A percentile compares a stretch with the other conserved stretches of the same genome.
These are phyloP conservation scores for Meteorus colon DNA, from an alignment of 2,888 invertebrate genomes.

Conservation along the genomic window DNA sequence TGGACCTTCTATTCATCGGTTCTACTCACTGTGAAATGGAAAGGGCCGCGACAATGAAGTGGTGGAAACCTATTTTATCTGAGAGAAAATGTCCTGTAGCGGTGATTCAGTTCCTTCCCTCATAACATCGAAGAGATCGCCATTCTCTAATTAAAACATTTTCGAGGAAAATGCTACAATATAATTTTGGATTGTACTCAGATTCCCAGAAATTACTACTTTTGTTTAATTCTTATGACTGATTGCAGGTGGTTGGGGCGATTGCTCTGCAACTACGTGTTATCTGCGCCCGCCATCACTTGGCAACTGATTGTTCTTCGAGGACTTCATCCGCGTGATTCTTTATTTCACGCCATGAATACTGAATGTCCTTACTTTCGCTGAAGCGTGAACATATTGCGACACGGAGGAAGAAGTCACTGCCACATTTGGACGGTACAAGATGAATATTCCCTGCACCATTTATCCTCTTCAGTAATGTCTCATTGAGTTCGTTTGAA, in stretches of 20 bases:
- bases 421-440: conserved; percentile 91
- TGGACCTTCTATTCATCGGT: too few relatives aligned
- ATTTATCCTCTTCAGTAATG: conserved; percentile 87
- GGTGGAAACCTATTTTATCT: too few relatives aligned
- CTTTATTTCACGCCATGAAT: conserved; percentile 91
- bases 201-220: not conserved
- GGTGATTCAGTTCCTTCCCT: too few relatives aligned
- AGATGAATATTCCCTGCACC: conserved; percentile 93
- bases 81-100: too few relatives aligned
- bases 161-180: not conserved
- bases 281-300: conserved; percentile 72
- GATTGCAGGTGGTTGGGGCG: conserved; percentile 68
- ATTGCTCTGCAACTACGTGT: conserved; percentile 66
- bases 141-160: not conserved
- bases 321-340: conserved; percentile 83
- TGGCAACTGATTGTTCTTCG: conserved; percentile 68
- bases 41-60: too few relatives aligned
- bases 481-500: conserved; percentile 87
- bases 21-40: too few relatives aligned
- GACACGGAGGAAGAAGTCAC: conserved; percentile 89
- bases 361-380: conserved; percentile 86
- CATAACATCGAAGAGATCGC: too few relatives aligned
- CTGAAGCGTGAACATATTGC: conserved; percentile 92
- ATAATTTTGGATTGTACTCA: not conserved
- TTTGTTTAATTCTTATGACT: conserved; percentile 61